Percentiles rank a stretch among this genome's conserved stretches.
These are phyloP conservation scores for Mythimna lalbum DNA, from an alignment of 2,888 invertebrate species.

Conservation along the genomic window DNA sequence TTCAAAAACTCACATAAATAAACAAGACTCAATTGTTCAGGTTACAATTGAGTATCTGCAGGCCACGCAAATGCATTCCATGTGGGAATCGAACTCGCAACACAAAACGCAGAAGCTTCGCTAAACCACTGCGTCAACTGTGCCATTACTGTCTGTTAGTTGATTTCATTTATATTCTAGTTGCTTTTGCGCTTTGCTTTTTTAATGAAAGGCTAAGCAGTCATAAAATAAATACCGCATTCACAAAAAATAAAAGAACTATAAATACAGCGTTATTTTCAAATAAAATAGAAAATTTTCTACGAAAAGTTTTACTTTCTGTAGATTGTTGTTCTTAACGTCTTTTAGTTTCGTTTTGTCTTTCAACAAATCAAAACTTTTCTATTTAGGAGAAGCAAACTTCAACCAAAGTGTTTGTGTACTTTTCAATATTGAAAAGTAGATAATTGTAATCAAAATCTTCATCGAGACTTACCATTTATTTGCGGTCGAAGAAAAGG, in stretches of 20 bases:
- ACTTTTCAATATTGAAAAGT: slow-evolving; percentile 35
- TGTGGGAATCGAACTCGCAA: no score
- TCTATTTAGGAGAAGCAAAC: slow-evolving; percentile 63
- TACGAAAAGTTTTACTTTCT: slow-evolving; percentile 71
- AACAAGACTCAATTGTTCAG: no score
- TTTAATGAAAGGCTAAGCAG: not conserved
- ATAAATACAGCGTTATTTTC: slow-evolving; percentile 61
- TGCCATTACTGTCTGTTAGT: not conserved
- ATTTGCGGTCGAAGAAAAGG: slow-evolving; percentile 18
- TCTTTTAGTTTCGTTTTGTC: slow-evolving; percentile 64
- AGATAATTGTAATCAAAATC: slow-evolving; percentile 29
- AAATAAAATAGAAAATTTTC: slow-evolving; percentile 73
- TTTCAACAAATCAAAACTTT: slow-evolving; percentile 77
- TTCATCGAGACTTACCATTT: slow-evolving; percentile 14
- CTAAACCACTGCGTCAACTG: no score
- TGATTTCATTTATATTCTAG: not conserved
- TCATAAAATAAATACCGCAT: not conserved
- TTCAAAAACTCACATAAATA: no score
- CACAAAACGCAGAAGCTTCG: no score
- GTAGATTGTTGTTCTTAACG: slow-evolving; percentile 70
- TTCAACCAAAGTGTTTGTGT: slow-evolving; percentile 45
- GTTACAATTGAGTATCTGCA: no score
- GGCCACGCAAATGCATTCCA: no score
- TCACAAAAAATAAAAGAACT: slow-evolving; percentile 14
- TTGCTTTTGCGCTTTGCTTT: not conserved